These are phyloP conservation scores for Acrobeloides nanus DNA, from an alignment of 2,888 invertebrate genomes.

Conservation along the genomic window DNA sequence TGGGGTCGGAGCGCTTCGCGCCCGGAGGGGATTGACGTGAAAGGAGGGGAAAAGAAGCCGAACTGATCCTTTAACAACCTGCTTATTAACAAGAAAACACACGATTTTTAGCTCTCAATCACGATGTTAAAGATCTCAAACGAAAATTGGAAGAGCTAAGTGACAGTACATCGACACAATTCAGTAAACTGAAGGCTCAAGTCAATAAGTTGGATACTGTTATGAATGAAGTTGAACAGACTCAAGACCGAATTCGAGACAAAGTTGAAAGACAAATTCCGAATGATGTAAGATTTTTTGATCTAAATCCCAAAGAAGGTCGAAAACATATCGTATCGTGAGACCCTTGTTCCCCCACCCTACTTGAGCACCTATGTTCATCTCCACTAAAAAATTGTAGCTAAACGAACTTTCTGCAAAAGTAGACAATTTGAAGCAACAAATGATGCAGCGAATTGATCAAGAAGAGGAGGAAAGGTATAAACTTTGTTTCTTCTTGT, in stretches of 20 bases:
- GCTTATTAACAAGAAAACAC: background rate
- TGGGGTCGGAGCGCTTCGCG: too few relatives aligned
- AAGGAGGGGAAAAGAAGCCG: too few relatives aligned
- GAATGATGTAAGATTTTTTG: slow-evolving; percentile 35
- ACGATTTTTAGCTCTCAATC: slow-evolving; percentile 16
- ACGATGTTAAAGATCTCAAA: slow-evolving; percentile 23
- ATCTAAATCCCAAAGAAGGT: background rate
- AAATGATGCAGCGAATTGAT: slow-evolving; percentile 45
- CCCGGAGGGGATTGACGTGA: too few relatives aligned
- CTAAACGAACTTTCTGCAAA: slow-evolving; percentile 49
- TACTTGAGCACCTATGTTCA: background rate
- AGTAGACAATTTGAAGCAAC: slow-evolving; percentile 48
- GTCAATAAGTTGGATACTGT: slow-evolving; percentile 40
- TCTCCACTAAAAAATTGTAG: slow-evolving; percentile 23
- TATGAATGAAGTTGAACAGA: slow-evolving; percentile 48
- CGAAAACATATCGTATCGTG: too few relatives aligned
- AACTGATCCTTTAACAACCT: too few relatives aligned
- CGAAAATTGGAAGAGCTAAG: slow-evolving; percentile 13
- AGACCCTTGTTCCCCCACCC: too few relatives aligned
- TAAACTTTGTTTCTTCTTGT: background rate
- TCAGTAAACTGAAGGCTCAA: slow-evolving; percentile 26
- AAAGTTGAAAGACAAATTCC: slow-evolving; percentile 52
- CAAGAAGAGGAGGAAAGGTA: slow-evolving; percentile 51
- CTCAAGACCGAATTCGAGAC: slow-evolving; percentile 45
- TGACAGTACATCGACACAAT: slow-evolving; percentile 11